Conservation (phyloP, 2,888 invertebrate genomes). For the Aspidiotus rigidus region DNA sequence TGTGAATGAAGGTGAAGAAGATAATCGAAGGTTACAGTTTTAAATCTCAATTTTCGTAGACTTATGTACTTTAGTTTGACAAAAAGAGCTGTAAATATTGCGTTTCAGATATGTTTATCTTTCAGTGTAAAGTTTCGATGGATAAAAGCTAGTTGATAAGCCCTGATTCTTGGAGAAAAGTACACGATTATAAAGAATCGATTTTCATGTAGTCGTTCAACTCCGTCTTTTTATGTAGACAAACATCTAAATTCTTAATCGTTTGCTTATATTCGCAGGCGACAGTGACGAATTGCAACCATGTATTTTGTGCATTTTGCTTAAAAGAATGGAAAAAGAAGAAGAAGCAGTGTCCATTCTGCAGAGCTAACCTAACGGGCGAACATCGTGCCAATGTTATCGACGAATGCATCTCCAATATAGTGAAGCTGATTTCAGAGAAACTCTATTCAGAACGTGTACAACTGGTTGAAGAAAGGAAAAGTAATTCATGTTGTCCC, state of each 20-base stretch:
- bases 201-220: neutral
- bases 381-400: constrained; percentile 10
- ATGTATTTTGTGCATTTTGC: constrained; percentile 18
- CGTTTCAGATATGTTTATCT: neutral
- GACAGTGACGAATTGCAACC: constrained; percentile 22
- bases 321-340: constrained; percentile 22
- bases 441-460: neutral
- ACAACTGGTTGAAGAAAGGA: neutral
- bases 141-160: too few relatives aligned
- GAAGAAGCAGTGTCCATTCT: constrained; percentile 20
- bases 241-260: too few relatives aligned
- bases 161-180: neutral
- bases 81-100: neutral
- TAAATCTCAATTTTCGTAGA: too few relatives aligned
- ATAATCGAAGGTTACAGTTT: too few relatives aligned
- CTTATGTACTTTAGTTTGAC: too few relatives aligned
- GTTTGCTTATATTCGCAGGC: constrained; percentile 1
- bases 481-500: neutral
- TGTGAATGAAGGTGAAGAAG: too few relatives aligned
- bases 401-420: constrained; percentile 14
- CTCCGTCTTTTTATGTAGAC: neutral
- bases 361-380: constrained; percentile 5
- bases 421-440: constrained; percentile 7
- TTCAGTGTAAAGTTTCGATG: too few relatives aligned
- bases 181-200: neutral